Percentiles rank a stretch among this genome's conserved stretches.
These are phyloP conservation scores for Zonitis immaculata DNA, from an alignment of 2,888 invertebrate genomes.

Conservation along the genomic window DNA sequence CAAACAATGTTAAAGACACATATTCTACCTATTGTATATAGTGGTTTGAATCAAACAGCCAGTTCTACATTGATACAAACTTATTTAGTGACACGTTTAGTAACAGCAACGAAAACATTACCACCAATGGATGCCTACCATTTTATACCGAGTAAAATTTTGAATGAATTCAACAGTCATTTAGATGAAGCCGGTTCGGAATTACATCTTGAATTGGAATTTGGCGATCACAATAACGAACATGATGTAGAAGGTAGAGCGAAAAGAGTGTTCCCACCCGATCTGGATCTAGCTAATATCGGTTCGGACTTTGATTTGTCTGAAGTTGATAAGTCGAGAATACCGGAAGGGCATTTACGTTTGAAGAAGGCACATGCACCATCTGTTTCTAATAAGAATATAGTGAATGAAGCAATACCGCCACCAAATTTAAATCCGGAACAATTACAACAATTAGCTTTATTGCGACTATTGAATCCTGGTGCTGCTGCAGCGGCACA, in stretches of 20 bases:
- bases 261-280: constrained; percentile 57
- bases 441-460: constrained; percentile 69
- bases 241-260: constrained; percentile 52
- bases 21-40: constrained; percentile 75
- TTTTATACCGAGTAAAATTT: constrained; percentile 78
- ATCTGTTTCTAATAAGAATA: constrained; percentile 33
- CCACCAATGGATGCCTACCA: constrained; percentile 85
- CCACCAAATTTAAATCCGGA: constrained; percentile 61
- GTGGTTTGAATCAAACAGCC: constrained; percentile 66
- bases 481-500: constrained; percentile 53
- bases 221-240: constrained; percentile 75
- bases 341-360: constrained; percentile 54
- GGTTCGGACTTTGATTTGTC: constrained; percentile 68
- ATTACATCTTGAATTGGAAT: constrained; percentile 78
- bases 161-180: constrained; percentile 83
- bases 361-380: constrained; percentile 47
- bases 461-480: constrained; percentile 67
- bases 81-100: constrained; percentile 78
- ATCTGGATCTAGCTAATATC: constrained; percentile 66
- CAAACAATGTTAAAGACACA: constrained; percentile 86
- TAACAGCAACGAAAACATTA: constrained; percentile 85
- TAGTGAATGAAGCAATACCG: constrained; percentile 32
- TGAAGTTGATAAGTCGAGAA: constrained; percentile 63
- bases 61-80: constrained; percentile 83
- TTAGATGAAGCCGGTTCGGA: constrained; percentile 87